Evolutionary conservation across 2,888 invertebrate genomes (phyloP).

Genomic region (Lasioglossum calceatum): DNA sequence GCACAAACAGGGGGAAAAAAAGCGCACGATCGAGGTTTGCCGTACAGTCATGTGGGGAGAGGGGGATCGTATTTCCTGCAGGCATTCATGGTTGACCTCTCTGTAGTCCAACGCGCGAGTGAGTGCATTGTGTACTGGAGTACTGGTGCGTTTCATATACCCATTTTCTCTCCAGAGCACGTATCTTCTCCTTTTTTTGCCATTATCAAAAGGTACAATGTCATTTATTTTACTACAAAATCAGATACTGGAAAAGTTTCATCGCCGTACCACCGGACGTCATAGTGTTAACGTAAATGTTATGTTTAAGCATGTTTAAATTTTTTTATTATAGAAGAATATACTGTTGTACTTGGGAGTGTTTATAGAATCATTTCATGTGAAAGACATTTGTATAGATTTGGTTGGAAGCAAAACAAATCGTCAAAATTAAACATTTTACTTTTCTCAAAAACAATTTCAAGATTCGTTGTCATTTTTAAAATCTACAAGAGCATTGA

Average conservation of each 20-base stretch:
- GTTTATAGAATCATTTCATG: not conserved
- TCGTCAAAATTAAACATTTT: not conserved
- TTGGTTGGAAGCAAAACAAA: not conserved
- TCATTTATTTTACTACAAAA: not conserved
- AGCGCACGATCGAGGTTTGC: too few species aligned
- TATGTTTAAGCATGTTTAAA: not conserved
- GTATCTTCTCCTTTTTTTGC: not conserved
- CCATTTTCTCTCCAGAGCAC: too few species aligned
- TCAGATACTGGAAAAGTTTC: not conserved
- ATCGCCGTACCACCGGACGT: not conserved
- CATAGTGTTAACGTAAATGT: not conserved
- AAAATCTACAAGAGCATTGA: not conserved
- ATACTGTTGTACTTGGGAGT: not conserved
- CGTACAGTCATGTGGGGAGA: too few species aligned
- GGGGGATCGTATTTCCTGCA: too few species aligned
- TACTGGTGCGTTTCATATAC: too few species aligned
- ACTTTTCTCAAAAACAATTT: not conserved
- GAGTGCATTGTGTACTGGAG: too few species aligned
- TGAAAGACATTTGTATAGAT: not conserved
- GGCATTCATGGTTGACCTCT: too few species aligned
- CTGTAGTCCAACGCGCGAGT: too few species aligned
- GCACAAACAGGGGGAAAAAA: too few species aligned
- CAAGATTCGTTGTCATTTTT: not conserved
- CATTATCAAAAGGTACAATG: not conserved
- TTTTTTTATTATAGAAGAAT: not conserved